Percentiles rank a stretch among this genome's conserved stretches.
Conservation (phyloP, 2,797 vertebrate genomes). For the Pachyuromys duprasi region DNA sequence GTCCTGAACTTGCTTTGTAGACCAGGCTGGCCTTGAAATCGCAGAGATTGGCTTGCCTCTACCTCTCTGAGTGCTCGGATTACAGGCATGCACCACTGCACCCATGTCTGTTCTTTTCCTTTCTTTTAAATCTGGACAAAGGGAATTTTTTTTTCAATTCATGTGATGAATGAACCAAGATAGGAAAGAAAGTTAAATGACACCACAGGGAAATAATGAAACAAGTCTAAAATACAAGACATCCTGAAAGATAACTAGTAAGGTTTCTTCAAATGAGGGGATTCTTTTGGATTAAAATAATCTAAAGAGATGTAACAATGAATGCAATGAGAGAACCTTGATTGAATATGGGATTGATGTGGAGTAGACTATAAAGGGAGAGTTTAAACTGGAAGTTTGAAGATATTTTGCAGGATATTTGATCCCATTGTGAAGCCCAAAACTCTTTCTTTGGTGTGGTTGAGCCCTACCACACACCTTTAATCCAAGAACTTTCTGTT, state of each 20-base stretch:
- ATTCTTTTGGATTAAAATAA: constrained; percentile 53
- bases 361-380: background rate
- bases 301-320: background rate
- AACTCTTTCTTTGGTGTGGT: no score
- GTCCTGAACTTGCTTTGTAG: no score
- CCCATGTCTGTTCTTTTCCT: background rate
- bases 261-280: constrained; percentile 15
- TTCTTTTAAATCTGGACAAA: background rate
- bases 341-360: constrained; percentile 30
- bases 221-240: constrained; percentile 50
- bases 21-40: no score
- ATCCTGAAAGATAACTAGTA: background rate
- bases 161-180: background rate
- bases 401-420: background rate
- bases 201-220: constrained; percentile 11
- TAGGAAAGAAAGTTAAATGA: constrained; percentile 52
- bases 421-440: no score
- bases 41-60: no score
- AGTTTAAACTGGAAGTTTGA: background rate
- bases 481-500: no score
- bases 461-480: no score
- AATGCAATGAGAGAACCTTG: constrained; percentile 34
- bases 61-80: no score
- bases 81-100: no score
- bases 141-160: background rate